A percentile compares a stretch with the other conserved stretches of the same genome.
phyloP scores from a whole-genome alignment of 1,140 invertebrate genomes.

The Drosophila bocqueti region DNA sequence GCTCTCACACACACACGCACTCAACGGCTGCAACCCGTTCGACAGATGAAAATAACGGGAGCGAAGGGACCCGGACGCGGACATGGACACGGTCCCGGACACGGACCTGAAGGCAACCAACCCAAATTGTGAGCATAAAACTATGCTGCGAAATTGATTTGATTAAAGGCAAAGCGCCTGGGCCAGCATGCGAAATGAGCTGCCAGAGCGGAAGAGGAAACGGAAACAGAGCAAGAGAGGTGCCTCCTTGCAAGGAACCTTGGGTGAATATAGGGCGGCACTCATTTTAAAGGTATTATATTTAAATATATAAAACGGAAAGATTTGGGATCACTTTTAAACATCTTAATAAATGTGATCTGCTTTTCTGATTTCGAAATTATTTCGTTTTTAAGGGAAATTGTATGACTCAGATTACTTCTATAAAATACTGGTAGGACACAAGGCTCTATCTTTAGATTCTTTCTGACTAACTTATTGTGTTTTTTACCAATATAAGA shows the following conservation, averaged over 20 bases:
- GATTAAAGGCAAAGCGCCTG: slow-evolving; percentile 77
- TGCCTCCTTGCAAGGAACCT: not conserved
- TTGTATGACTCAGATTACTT: not conserved
- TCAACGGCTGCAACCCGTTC: slow-evolving; percentile 31
- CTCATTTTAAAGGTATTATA: not conserved
- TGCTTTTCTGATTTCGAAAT: not conserved
- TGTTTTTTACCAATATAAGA: not conserved
- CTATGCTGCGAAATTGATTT: slow-evolving; percentile 84
- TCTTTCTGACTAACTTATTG: not conserved
- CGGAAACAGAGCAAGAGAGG: not conserved
- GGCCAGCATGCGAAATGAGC: slow-evolving; percentile 78
- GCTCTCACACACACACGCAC: slow-evolving; percentile 1
- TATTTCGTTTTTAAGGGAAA: not conserved
- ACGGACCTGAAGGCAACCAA: slow-evolving; percentile 40
- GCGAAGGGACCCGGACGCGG: slow-evolving; percentile 16
- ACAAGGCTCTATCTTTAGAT: not conserved
- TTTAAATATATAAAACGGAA: not conserved
- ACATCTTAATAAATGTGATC: not conserved
- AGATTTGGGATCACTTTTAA: not conserved
- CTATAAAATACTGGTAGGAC: not conserved
- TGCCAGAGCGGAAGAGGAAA: slow-evolving; percentile 28
- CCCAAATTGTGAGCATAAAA: slow-evolving; percentile 84
- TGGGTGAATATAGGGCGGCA: slow-evolving; percentile 1
- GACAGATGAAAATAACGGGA: slow-evolving; percentile 37
- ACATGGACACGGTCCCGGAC: not conserved